phyloP scores from a whole-genome alignment of 2,113 vertebrate species.

The Indicator indicator region DNA sequence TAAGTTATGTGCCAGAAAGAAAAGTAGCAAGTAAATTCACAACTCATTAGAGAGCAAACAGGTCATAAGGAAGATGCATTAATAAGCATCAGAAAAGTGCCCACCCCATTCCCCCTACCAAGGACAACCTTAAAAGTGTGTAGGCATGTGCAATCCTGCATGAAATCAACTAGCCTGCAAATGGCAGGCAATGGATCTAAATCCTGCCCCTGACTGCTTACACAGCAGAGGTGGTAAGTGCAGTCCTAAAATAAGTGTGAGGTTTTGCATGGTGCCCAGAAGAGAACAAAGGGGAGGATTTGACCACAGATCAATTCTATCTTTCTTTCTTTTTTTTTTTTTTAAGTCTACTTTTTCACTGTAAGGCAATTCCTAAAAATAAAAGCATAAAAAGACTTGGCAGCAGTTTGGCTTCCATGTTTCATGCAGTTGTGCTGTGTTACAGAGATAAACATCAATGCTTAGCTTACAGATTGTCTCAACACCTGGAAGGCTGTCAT shows the following conservation, averaged over 20 bases:
- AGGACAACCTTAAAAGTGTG: neutral
- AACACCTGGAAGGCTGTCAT: constrained; percentile 37
- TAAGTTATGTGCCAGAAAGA: neutral
- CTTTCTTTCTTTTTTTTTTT: neutral
- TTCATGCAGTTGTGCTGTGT: neutral
- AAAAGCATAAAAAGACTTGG: neutral
- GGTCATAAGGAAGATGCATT: neutral
- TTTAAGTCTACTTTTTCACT: neutral
- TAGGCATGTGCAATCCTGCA: neutral
- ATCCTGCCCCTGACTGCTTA: neutral
- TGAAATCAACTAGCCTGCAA: neutral
- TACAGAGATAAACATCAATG: constrained; percentile 39
- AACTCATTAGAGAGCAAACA: neutral
- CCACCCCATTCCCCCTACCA: neutral
- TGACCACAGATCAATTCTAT: neutral
- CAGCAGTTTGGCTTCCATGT: neutral
- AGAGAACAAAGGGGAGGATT: neutral
- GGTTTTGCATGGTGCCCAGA: neutral
- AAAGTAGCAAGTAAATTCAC: neutral
- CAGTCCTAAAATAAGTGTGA: neutral
- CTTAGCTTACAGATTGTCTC: constrained; percentile 58
- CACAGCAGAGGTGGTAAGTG: neutral
- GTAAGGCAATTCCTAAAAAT: neutral
- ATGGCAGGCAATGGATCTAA: neutral
- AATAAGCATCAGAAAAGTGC: neutral